Base-by-base conservation (phyloP, 2,888 invertebrate species). In the Metopia argyrocephala region DNA sequence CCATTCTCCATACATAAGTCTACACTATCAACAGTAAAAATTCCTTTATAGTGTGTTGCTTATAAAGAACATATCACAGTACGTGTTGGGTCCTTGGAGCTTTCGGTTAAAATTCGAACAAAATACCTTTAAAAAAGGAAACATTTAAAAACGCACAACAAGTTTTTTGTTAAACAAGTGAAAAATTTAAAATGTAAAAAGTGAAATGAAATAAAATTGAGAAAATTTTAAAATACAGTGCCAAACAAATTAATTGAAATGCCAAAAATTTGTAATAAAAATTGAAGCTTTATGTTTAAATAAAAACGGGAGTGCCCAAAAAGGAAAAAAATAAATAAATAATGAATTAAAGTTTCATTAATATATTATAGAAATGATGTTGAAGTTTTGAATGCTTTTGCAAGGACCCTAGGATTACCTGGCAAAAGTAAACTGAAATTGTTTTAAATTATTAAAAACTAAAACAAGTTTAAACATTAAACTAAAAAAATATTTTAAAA, bases 11-110 rank as follows among this genome's bases (percentile, higher is more conserved):
- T 0, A 15, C 5, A 38, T 4, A 45, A 62, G 50, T 73, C 78
- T 76, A 80, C 82, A 74, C 50, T 57, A 54, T 50, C 20, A 59
- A 64, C 59, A 65, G 70, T 27, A 61, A 38, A 15, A 59, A 70
- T 52, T 76, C 54, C 69, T 75, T 76, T 78, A 81, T 76, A 83
- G 64, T 73, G 65, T 73, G 54, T 46, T 76, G 83, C 70, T 48
- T 74, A 23, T 45, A 62, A 78, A 66, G 68, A 83, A 83, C 80
- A 84, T 81, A 85, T 85, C 87, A 87, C 88, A 88, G 88, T 88
- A 86, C 85, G 86, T 87, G 86, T 87, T 86, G 85, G 88, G 85
- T 87, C 83, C 86, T 87, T 85, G 85, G 82, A 88, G 87, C 84
- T 84, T 83, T 76, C 84, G 81, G 81, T 83, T 69, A 62, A 61